Percentiles rank a stretch among this genome's conserved stretches.
Conservation (phyloP, 2,888 invertebrate species). For the Eremobia ochroleuca region DNA sequence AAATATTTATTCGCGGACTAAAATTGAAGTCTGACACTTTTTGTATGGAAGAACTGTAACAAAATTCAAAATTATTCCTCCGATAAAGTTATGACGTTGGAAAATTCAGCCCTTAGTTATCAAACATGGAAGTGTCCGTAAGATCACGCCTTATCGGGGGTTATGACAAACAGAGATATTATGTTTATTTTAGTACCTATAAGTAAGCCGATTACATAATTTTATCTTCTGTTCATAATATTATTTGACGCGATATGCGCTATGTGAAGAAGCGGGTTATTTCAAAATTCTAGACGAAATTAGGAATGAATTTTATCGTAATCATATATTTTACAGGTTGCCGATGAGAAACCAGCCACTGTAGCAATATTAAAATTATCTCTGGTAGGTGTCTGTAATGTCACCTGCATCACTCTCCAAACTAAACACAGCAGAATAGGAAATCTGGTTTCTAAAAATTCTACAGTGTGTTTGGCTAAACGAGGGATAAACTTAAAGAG, state of each 20-base stretch:
- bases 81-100: too few relatives aligned
- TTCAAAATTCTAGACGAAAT: neutral
- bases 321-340: neutral
- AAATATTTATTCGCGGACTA: too few relatives aligned
- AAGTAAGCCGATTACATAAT: conserved; percentile 41
- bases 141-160: conserved; percentile 38
- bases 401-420: neutral
- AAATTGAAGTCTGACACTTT: too few relatives aligned
- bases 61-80: too few relatives aligned
- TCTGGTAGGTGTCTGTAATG: neutral
- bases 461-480: too few relatives aligned
- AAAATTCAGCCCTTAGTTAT: too few relatives aligned
- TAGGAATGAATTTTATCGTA: neutral
- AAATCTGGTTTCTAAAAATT: neutral
- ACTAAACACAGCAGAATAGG: neutral
- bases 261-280: neutral
- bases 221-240: neutral
- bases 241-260: neutral
- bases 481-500: too few relatives aligned
- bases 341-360: neutral
- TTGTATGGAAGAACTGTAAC: too few relatives aligned
- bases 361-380: neutral
- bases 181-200: neutral
- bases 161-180: conserved; percentile 43
- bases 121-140: conserved; percentile 3